Base-by-base conservation (phyloP, 2,888 invertebrate species). In the Hoplodrina ambigua region DNA sequence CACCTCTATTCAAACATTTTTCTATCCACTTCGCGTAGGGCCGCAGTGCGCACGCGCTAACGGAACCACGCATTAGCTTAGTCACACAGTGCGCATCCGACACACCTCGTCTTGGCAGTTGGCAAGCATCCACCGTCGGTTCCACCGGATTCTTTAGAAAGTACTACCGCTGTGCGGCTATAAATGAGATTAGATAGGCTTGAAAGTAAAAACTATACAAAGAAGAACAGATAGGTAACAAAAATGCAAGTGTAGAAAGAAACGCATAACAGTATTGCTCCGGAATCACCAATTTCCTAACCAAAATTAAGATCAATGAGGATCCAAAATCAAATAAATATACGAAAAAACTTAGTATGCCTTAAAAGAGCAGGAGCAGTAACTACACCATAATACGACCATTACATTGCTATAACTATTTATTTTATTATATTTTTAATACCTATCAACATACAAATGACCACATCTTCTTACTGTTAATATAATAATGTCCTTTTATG, bases 111-210 rank as follows among this genome's bases (percentile, higher is more conserved):
- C 86, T 78, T 81, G 73, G 64, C 78, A 78, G 64, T 65, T 72
- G 60, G 73, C 68, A 60, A 46, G 75, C 85, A 86, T 87, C 86
- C 83, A 81, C 81, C 64, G 79, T 88, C 85, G 81, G 92, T 92
- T 92, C 90, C 92, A 89, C 86, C 87, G 89, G 89, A 91, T 94
- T 93, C 92, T 91, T 92, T 88, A 88, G 90, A 92, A 90, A 91
- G 88, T 87, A 85, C 80, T 61, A 59, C 6, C 56, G 41, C 20
- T 49, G 52, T 60, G 52, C 64, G 65, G 73, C 59, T 72, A 61
- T 58, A 72, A 71, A 69, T 75, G n/a, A 68, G 55, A 53, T 56
- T 20, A 56, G 53, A 68, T 66, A 50, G 56, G 50, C 56, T 65
- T 70, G 62, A 77, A 74, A 74, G 65, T 74, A 75, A 70, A 67